phyloP scores from a whole-genome alignment of 1,140 invertebrate species.

The Eriosoma lanigerum region DNA sequence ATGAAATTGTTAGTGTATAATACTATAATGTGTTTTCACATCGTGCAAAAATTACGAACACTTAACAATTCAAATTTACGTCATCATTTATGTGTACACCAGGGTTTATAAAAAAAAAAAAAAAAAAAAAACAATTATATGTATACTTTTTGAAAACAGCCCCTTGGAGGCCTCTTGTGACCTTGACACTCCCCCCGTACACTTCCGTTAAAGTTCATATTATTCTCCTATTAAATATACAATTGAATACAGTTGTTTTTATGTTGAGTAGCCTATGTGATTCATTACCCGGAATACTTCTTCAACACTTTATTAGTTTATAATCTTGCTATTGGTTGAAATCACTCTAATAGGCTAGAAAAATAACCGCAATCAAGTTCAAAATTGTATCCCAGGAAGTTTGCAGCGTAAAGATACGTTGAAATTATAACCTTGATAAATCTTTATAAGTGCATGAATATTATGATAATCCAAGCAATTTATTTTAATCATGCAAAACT shows the following conservation, averaged over 20 bases:
- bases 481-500: not conserved
- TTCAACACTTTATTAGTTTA: not conserved
- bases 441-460: not conserved
- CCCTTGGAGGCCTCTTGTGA: not conserved
- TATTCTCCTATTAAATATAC: not conserved
- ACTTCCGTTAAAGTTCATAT: slow-evolving; percentile 8
- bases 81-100: not conserved
- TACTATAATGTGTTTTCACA: not conserved
- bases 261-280: not conserved
- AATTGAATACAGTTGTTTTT: not conserved
- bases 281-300: slow-evolving; percentile 4
- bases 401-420: not conserved
- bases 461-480: not conserved
- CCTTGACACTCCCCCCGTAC: slow-evolving; percentile 6
- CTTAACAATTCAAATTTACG: not conserved
- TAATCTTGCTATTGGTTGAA: not conserved
- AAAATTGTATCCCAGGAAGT: slow-evolving; percentile 10
- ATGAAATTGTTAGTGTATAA: too few relatives aligned
- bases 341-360: not conserved
- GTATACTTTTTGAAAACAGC: too few relatives aligned
- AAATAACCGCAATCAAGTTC: not conserved
- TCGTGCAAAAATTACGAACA: not conserved
- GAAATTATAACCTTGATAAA: not conserved
- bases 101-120: not conserved
- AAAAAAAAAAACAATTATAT: not conserved